These are phyloP conservation scores for Ennomos quercinarius DNA, from an alignment of 2,888 invertebrate genomes.

Conservation along the genomic window DNA sequence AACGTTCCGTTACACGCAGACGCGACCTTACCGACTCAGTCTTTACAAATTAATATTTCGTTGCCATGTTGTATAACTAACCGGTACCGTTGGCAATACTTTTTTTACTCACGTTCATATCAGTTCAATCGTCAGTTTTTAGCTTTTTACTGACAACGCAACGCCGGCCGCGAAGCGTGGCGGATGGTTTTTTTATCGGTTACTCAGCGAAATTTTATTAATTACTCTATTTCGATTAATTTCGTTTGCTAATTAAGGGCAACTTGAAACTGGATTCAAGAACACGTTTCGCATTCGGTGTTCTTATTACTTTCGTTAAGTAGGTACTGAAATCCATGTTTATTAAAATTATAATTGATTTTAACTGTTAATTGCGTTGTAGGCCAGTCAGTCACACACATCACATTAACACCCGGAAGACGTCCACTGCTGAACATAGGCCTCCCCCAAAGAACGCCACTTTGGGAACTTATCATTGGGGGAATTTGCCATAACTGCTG, in stretches of 20 bases:
- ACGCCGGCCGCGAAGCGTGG: conserved; percentile 43
- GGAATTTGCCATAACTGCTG: too few species aligned
- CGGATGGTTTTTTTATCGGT: conserved; percentile 44
- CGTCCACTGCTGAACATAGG: too few species aligned
- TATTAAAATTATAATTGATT: too few species aligned
- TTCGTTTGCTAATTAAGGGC: conserved; percentile 49
- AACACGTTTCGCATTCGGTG: conserved; percentile 7
- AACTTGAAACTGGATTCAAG: conserved; percentile 41
- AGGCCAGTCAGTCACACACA: too few species aligned
- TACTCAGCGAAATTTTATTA: conserved; percentile 63
- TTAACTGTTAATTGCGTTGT: too few species aligned
- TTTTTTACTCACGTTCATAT: conserved; percentile 44
- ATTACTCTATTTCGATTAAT: conserved; percentile 66
- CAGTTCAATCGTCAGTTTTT: conserved; percentile 49
- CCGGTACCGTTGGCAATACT: conserved; percentile 42
- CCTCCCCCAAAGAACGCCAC: too few species aligned
- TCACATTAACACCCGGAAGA: too few species aligned
- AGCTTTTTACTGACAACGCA: conserved; percentile 44
- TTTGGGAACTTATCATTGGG: too few species aligned
- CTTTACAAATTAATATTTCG: conserved; percentile 44
- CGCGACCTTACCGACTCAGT: conserved; percentile 29
- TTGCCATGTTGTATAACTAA: conserved; percentile 43
- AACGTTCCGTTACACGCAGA: conserved; percentile 32
- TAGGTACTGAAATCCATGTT: too few species aligned
- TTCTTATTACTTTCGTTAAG: neutral